Conservation (phyloP, 1,140 invertebrate species). For the Pachyrhynchus sulphureomaculatus region DNA sequence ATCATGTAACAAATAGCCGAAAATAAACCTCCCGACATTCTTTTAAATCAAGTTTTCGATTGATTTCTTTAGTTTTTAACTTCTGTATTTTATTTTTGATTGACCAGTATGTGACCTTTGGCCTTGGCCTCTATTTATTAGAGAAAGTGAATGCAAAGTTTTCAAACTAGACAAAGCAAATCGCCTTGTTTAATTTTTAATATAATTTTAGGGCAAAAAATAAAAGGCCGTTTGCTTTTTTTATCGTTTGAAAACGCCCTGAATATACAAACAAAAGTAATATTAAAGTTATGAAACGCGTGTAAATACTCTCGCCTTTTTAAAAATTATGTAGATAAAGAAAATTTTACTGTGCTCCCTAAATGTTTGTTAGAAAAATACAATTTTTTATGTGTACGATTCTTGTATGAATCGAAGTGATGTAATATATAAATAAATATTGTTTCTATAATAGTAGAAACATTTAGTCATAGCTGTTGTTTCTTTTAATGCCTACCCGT, state of each 20-base stretch:
- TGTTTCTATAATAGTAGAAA: constrained; percentile 53
- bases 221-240: not conserved
- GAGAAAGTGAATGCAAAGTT: not conserved
- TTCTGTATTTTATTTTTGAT: not conserved
- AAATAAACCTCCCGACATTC: no score
- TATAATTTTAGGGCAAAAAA: not conserved
- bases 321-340: constrained; percentile 50
- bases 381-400: constrained; percentile 54
- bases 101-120: not conserved
- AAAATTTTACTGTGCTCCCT: constrained; percentile 47
- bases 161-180: not conserved
- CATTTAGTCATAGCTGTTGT: constrained; percentile 47
- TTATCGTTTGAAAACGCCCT: not conserved
- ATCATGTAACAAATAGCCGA: no score
- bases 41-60: not conserved
- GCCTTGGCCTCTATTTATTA: constrained; percentile 10
- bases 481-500: constrained; percentile 7
- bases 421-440: constrained; percentile 52
- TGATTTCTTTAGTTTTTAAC: not conserved
- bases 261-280: constrained; percentile 12
- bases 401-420: constrained; percentile 51
- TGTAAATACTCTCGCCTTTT: constrained; percentile 46
- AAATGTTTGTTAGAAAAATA: constrained; percentile 51
- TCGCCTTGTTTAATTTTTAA: not conserved
- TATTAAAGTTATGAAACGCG: constrained; percentile 35